Percentiles rank a stretch among this genome's conserved stretches.
Conservation (phyloP, 2,113 vertebrate species). For the Candoia aspera region DNA sequence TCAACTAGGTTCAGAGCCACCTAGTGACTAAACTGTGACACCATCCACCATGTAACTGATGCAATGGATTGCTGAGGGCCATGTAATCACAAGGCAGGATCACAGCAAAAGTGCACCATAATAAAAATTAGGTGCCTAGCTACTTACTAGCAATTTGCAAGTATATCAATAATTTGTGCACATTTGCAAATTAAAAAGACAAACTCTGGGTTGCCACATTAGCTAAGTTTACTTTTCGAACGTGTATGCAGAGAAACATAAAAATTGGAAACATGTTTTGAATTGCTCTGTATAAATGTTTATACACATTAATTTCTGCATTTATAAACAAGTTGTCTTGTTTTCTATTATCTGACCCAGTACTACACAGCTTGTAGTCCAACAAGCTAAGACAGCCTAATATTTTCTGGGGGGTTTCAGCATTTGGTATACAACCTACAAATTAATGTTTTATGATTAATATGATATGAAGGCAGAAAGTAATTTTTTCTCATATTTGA, state of each 20-base stretch:
- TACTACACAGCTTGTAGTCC: not conserved
- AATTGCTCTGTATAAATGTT: not conserved
- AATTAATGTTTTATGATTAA: not conserved
- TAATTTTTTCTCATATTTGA: not conserved
- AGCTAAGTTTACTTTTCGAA: conserved; percentile 28
- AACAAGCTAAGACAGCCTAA: not conserved
- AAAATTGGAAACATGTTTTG: not conserved
- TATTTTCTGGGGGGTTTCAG: not conserved
- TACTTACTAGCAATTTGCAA: not conserved
- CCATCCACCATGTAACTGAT: not conserved
- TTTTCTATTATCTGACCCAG: not conserved
- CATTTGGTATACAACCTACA: not conserved
- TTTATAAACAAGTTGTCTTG: not conserved
- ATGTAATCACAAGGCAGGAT: not conserved
- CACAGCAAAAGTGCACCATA: not conserved
- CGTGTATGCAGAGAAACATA: not conserved
- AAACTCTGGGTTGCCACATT: conserved; percentile 29
- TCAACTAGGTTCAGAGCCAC: too few relatives aligned
- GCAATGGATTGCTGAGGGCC: not conserved
- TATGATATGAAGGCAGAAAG: not conserved
- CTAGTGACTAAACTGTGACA: not conserved
- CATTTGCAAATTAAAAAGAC: conserved; percentile 18
- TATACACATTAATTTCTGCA: not conserved
- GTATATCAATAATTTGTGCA: not conserved
- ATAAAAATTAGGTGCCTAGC: not conserved